Base-by-base conservation (phyloP, 2,888 invertebrate species). In the Heliconius erato region DNA sequence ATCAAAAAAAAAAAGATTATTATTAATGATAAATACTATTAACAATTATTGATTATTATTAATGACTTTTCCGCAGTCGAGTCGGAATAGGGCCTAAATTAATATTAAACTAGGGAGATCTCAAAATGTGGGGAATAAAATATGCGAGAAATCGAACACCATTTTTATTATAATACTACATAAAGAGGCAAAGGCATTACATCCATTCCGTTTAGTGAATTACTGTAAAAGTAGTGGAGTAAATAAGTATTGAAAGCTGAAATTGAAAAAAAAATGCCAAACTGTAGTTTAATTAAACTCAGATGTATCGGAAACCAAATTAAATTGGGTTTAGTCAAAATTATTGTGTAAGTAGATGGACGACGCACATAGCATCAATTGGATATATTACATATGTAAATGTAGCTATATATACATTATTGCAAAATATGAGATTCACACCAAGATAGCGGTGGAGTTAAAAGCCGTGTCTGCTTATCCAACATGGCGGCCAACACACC, bases 131-230 rank as follows among this genome's bases (percentile, higher is more conserved):
- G 26, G 59, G 19, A 59, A 59, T 74, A 19, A 26, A 26, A 49
- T 40, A 40, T 19, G 26, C 16, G 11, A 49, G 26, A 19, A 19
- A 49, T 28, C 11, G 32, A 49, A 14, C 54, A 19, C 74, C 28
- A 11, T 54, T 74, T 87, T 87, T 89, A 89, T 89, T 88, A 89
- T 86, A 54, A 78, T 67, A 78, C 28, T 44, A 68, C 19, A 63
- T 78, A 71, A 35, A 35, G 71, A 72, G 71, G 71, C 59, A 40
- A 40, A 72, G 12, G 40, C 44, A 6, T 28, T 44, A 40, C 65
- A 76, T 76, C 59, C 76, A 76, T 76, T 76, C 76, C 76, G 63
- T 63, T 63, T 63, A 63, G 63, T 32, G 63, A 76, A 32, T 63
- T 76, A 76, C 35, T 23, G 74, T 59, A 35, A 76, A n/a, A 76